phyloP scores from a whole-genome alignment of 1,140 invertebrate genomes.

The Drosophila sturtevanti region DNA sequence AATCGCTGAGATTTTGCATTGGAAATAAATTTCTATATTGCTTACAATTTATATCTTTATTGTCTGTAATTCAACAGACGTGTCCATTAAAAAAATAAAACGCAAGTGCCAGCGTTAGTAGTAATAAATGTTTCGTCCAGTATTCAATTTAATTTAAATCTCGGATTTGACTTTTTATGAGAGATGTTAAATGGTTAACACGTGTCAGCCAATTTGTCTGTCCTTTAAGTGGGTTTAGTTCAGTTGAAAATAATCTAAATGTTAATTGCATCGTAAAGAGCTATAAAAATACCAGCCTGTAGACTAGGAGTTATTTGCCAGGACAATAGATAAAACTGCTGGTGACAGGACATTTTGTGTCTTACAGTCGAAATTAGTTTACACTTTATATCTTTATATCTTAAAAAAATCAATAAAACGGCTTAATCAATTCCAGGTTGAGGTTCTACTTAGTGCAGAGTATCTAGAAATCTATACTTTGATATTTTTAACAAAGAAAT shows the following conservation, averaged over 20 bases:
- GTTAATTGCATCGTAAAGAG: not conserved
- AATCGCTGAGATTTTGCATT: conserved; percentile 39
- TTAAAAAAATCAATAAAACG: too few species aligned
- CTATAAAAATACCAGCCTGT: not conserved
- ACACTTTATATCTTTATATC: too few species aligned
- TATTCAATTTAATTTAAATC: conserved; percentile 43
- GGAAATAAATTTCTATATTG: not conserved
- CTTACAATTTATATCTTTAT: not conserved
- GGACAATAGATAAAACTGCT: too few species aligned
- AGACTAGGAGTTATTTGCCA: too few species aligned
- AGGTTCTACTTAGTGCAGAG: too few species aligned
- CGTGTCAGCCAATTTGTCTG: conserved; percentile 28
- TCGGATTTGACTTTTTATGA: conserved; percentile 34
- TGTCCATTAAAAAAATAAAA: not conserved
- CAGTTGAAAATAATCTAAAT: not conserved
- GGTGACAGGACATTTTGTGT: too few species aligned
- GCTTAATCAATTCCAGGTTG: too few species aligned
- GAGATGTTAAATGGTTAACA: conserved; percentile 45
- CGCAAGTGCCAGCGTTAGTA: not conserved
- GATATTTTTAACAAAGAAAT: too few species aligned
- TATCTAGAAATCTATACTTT: too few species aligned
- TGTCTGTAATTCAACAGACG: not conserved
- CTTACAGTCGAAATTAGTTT: too few species aligned
- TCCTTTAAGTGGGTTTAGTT: not conserved
- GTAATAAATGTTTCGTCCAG: not conserved